Conservation (phyloP, 37 sponge, comb jelly and placozoan species). For the Eunapius fragilis region DNA sequence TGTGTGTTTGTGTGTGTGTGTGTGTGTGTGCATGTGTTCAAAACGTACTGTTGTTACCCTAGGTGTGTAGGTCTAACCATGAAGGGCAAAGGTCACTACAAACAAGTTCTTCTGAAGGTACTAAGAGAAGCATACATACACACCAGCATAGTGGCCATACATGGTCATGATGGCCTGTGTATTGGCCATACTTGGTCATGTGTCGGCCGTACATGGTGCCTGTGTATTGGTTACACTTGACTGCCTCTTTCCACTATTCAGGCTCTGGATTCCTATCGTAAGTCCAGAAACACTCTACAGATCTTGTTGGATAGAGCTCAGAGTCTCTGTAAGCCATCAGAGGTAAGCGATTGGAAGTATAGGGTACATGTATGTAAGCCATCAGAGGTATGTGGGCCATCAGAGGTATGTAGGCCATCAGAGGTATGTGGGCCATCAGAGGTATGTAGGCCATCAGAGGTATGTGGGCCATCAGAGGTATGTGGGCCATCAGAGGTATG, state of each 20-base stretch:
- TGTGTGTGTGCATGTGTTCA: constrained; percentile 4
- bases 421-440: too few species aligned
- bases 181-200: background rate
- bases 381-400: background rate
- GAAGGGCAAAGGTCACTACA: constrained; percentile 4
- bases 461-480: too few species aligned
- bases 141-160: background rate
- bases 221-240: background rate
- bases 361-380: constrained; percentile 10
- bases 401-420: constrained; percentile 10
- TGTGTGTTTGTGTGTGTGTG: constrained; percentile 23
- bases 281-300: constrained; percentile 9
- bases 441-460: constrained; percentile 1
- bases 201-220: background rate
- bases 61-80: background rate
- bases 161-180: background rate
- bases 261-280: constrained; percentile 29
- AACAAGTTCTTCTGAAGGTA: background rate
- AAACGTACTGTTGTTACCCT: background rate
- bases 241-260: background rate
- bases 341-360: too few species aligned
- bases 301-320: background rate
- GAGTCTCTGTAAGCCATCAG: constrained; percentile 26
- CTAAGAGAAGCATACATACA: background rate
- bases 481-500: background rate